Conservation (phyloP, 2,888 invertebrate genomes). For the Xestia xanthographa region DNA sequence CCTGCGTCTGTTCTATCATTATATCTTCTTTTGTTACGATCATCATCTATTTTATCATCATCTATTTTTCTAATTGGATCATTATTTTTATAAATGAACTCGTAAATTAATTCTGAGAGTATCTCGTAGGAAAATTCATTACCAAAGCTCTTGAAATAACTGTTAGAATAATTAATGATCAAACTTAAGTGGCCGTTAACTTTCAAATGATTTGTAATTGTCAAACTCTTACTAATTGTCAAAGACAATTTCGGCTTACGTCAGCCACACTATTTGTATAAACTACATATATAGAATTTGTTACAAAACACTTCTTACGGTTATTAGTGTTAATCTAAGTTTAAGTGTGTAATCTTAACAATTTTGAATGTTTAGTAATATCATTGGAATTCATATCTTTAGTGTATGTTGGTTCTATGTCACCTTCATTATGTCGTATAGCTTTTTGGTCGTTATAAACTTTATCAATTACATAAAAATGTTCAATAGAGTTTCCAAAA, state of each 20-base stretch:
- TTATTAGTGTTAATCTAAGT: constrained; percentile 57
- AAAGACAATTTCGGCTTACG: constrained; percentile 23
- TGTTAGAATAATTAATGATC: constrained; percentile 28
- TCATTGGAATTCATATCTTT: constrained; percentile 62
- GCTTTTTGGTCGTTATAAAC: not conserved
- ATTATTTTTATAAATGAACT: constrained; percentile 25
- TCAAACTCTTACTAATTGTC: constrained; percentile 10
- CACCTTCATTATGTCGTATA: constrained; percentile 11
- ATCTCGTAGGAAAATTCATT: not conserved
- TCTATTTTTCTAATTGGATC: constrained; percentile 17
- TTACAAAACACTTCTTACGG: constrained; percentile 41
- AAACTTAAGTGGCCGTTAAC: constrained; percentile 20
- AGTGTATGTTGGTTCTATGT: constrained; percentile 37
- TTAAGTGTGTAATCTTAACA: constrained; percentile 61
- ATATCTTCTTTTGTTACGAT: constrained; percentile 9
- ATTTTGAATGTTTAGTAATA: constrained; percentile 64
- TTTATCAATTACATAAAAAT: not conserved
- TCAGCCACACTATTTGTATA: constrained; percentile 26
- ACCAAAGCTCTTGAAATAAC: not conserved
- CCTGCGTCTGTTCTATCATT: constrained; percentile 5
- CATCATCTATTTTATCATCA: not conserved
- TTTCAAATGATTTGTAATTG: constrained; percentile 14
- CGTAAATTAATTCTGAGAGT: constrained; percentile 6
- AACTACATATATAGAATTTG: constrained; percentile 29
- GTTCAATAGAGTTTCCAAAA: not conserved